These are phyloP conservation scores for Myotis brandtii DNA, from an alignment of 2,113 vertebrate species.

Conservation along the genomic window DNA sequence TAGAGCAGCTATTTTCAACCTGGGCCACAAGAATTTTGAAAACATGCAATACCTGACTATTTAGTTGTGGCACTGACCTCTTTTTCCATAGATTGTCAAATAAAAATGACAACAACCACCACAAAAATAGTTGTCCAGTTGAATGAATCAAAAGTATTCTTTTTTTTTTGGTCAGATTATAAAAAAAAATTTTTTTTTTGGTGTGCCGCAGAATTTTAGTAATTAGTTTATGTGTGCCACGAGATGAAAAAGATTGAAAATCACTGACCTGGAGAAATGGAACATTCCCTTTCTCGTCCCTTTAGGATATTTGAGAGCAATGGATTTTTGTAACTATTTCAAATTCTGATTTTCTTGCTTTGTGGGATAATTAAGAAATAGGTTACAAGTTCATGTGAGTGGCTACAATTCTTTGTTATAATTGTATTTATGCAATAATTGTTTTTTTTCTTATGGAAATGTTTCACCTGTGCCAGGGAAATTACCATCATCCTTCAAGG, in stretches of 20 bases:
- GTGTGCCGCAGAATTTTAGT: background rate
- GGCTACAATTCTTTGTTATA: slow-evolving; percentile 8
- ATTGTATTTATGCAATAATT: background rate
- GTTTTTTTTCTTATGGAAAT: slow-evolving; percentile 54
- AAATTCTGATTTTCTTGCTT: slow-evolving; percentile 25
- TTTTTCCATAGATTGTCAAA: background rate
- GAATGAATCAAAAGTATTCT: background rate
- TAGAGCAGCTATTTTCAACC: background rate
- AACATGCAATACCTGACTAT: background rate
- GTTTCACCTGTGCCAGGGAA: slow-evolving; percentile 44
- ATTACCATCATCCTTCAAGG: slow-evolving; percentile 55
- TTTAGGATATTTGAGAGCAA: slow-evolving; percentile 44
- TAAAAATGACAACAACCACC: background rate
- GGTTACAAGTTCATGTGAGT: slow-evolving; percentile 31
- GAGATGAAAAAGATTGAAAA: background rate
- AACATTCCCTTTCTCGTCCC: background rate
- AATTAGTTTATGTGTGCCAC: background rate
- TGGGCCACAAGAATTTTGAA: background rate
- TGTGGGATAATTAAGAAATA: slow-evolving; percentile 55
- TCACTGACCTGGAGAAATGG: slow-evolving; percentile 10
- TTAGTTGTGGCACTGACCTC: background rate
- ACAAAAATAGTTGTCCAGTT: background rate
- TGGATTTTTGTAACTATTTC: slow-evolving; percentile 50
- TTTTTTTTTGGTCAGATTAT: background rate
- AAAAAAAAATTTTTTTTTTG: background rate